Conservation (phyloP, 2,888 invertebrate genomes). For the Rhogogaster chlorosoma region DNA sequence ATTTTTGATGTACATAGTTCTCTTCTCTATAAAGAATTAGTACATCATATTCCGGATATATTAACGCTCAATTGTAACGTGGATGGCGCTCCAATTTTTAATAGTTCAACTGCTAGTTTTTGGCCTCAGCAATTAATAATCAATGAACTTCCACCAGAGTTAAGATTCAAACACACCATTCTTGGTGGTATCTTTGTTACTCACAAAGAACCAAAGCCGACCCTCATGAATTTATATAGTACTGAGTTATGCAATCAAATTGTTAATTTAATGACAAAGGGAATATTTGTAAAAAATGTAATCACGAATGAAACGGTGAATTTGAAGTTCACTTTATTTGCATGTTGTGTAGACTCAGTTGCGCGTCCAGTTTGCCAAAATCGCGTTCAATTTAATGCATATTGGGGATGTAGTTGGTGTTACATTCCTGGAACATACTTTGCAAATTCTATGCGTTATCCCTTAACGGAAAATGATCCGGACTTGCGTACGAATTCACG, state of each 20-base stretch:
- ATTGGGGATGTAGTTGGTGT: constrained; percentile 10
- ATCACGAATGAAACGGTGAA: background rate
- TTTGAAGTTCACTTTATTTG: constrained; percentile 8
- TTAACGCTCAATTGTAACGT: background rate
- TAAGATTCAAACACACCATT: background rate
- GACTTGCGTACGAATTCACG: background rate
- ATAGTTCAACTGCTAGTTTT: background rate
- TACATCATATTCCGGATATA: background rate
- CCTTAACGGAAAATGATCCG: background rate
- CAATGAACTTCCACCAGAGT: background rate
- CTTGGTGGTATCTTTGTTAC: constrained; percentile 29
- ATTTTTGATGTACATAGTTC: too few species aligned
- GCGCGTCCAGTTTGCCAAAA: constrained; percentile 40
- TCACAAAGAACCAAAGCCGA: constrained; percentile 29
- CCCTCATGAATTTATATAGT: constrained; percentile 23
- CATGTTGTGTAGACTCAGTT: constrained; percentile 47
- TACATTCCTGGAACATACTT: background rate
- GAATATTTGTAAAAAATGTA: constrained; percentile 12
- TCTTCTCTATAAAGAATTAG: too few species aligned
- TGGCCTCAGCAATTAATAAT: background rate
- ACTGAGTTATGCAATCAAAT: constrained; percentile 27
- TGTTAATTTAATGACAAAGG: background rate
- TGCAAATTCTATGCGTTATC: background rate
- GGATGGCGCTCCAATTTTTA: background rate
- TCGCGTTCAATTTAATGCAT: constrained; percentile 2